Evolutionary conservation across 2,888 invertebrate species (phyloP), one percentile per base, ranked within the genome.

Genomic region (Cacoxenus indagator): DNA sequence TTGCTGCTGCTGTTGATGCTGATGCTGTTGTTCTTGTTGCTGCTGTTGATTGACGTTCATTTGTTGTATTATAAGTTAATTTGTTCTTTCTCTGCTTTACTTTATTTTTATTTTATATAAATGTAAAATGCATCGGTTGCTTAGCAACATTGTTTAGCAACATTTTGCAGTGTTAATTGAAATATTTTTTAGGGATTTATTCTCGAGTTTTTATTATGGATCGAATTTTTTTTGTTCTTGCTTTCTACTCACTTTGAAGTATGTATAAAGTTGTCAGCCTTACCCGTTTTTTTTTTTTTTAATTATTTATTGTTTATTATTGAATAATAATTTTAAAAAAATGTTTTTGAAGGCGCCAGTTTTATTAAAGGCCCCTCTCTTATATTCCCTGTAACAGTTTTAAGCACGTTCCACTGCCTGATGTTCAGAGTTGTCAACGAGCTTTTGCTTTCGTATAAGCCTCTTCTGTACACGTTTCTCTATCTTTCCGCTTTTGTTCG

Each of bases 21-120:
- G 62, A 48, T 55, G 67, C 55, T 74, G 68, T 46, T 69, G 68
- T 57, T 61, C 61, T 54, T 70, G 27, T 59, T 31, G 17, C 55
- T 69, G 65, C 68, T 72, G 69, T 73, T 73, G 73, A 69, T 75
- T 71, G 64, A 51, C 51, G 24, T 64, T 64, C 48, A 51, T 48
- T 64, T 64, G 48, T 29, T 57, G 1, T 29, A 48, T 48, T 48
- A 2, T 48, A 14, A n/a, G 11, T 48, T 14, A n/a, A n/a, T 48
- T 51, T 22, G 0, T 37, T 46, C 43, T 51, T 31, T 57, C 55
- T 59, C 19, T 64, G 22, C 11, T 51, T 29, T n/a, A 11, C 55
- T 59, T 64, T 27, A 48, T 65, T 46, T 62, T 22, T 55, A 17
- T 45, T 64, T 55, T 29, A 46, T 67, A n/a, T 19, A 57, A 31